Evolutionary conservation across 2,888 invertebrate species (phyloP), one percentile per base, ranked within the genome.

Genomic region (Pseudococcus viburni): DNA sequence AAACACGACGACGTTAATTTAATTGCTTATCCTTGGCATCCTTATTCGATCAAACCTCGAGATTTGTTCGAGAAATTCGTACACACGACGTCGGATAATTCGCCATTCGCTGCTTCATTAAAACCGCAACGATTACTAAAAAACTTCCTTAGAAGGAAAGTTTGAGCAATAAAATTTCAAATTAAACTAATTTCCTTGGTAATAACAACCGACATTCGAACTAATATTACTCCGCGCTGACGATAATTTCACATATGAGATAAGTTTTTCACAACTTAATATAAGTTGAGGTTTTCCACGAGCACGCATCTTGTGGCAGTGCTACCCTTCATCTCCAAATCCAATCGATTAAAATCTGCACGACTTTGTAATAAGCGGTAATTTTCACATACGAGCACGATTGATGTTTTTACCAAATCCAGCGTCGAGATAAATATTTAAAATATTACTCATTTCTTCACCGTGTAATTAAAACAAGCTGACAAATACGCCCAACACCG

Each of bases 381-480:
- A 11, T 22, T 64, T 64, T 22, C 64, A 64, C 64, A 55, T 55
- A 55, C 55, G 55, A 12, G 55, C 15, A n/a, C 42, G 42, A 9
- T 42, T n/a, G 22, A 64, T 64, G 64, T 22, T 64, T 64, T 22
- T 33, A 64, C 64, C 64, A 19, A 22, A 9, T 15, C 59, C 5
- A 22, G 2, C 22, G 12, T 64, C 22, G 8, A 19, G 64, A 22
- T 9, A 64, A 64, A 64, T 64, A 22, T 22, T 64, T 64, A 0
- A 33, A 73, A 73, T 39, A 73, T 73, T 73, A 5, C 12, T 17
- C 9, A 11, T 73, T 39, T 2, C 33, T 33, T 17, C 73, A 73
- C 15, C 73, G 73, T 73, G 33, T 73, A 73, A 73, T 73, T 73
- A 73, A 73, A 73, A 73, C 73, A 17, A 73, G n/a, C 73, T 73